Percentiles rank a stretch among this genome's conserved stretches.
These are phyloP conservation scores for Chironomus striatipennis DNA, from an alignment of 1,140 invertebrate genomes.

Conservation along the genomic window DNA sequence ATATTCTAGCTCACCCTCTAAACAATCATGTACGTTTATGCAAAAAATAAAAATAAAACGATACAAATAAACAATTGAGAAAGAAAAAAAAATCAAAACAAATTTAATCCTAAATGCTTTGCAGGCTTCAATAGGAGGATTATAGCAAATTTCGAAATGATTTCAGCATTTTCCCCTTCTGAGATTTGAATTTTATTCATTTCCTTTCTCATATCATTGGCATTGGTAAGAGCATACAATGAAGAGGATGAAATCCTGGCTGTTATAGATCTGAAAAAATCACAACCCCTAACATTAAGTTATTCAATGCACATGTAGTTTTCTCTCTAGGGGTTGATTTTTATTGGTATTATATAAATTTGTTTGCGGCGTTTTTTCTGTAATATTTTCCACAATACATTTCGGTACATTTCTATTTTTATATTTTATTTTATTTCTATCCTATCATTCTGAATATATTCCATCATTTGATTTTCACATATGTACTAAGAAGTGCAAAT, in stretches of 20 bases:
- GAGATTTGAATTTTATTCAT: too few species aligned
- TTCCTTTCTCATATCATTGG: not conserved
- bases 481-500: too few species aligned
- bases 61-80: not conserved
- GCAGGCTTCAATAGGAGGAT: not conserved
- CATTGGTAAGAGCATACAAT: not conserved
- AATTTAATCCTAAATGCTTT: constrained; percentile 10
- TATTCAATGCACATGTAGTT: constrained; percentile 8
- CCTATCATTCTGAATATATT: too few species aligned
- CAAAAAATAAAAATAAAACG: not conserved
- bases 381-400: not conserved
- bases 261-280: not conserved
- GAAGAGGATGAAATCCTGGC: not conserved
- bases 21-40: too few species aligned
- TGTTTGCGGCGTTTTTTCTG: not conserved
- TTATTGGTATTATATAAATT: constrained; percentile 15
- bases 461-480: too few species aligned
- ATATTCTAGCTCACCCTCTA: not conserved
- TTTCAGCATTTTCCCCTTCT: not conserved
- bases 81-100: not conserved
- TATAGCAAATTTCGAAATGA: constrained; percentile 14
- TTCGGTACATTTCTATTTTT: too few species aligned
- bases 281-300: not conserved
- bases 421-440: too few species aligned
- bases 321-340: constrained; percentile 6